phyloP scores from a whole-genome alignment of 2,888 invertebrate genomes.

The Thalpophila matura region DNA sequence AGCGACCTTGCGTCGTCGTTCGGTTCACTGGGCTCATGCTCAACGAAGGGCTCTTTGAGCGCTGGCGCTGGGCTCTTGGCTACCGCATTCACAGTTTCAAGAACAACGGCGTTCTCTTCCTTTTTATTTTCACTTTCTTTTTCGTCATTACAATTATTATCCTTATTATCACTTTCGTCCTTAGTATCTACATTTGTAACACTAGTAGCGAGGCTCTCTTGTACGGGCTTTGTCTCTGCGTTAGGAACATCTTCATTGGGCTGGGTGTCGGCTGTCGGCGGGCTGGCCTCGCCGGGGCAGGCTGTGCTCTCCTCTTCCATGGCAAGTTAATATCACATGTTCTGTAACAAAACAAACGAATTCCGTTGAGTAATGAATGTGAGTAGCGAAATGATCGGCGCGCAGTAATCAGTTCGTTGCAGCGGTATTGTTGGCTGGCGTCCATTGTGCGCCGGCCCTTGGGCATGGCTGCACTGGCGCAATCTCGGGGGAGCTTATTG shows the following conservation, averaged over 20 bases:
- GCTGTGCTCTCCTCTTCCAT: constrained; percentile 82
- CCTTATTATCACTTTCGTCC: constrained; percentile 65
- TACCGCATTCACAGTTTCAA: constrained; percentile 67
- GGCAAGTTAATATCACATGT: constrained; percentile 82
- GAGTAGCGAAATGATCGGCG: constrained; percentile 48
- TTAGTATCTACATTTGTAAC: constrained; percentile 59
- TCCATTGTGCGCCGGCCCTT: constrained; percentile 75
- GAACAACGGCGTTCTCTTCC: constrained; percentile 69
- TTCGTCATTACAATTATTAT: constrained; percentile 65
- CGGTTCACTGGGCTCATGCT: constrained; percentile 78
- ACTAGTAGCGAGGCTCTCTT: constrained; percentile 63
- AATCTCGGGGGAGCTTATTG: constrained; percentile 77
- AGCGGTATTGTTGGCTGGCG: constrained; percentile 70
- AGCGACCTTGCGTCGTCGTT: constrained; percentile 85
- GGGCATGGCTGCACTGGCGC: constrained; percentile 64
- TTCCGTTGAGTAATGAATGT: constrained; percentile 50
- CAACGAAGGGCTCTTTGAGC: constrained; percentile 75
- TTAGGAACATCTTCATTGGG: constrained; percentile 67
- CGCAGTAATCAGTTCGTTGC: constrained; percentile 75
- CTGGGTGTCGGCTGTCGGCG: constrained; percentile 68
- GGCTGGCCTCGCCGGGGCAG: constrained; percentile 68
- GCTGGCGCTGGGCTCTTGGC: constrained; percentile 62
- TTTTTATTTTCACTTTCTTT: constrained; percentile 68
- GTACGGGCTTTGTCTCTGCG: constrained; percentile 64
- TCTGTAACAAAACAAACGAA: constrained; percentile 83